A percentile compares a stretch with the other conserved stretches of the same genome.
phyloP scores from a whole-genome alignment of 2,113 vertebrate species.

The Ceyx melanurus region DNA sequence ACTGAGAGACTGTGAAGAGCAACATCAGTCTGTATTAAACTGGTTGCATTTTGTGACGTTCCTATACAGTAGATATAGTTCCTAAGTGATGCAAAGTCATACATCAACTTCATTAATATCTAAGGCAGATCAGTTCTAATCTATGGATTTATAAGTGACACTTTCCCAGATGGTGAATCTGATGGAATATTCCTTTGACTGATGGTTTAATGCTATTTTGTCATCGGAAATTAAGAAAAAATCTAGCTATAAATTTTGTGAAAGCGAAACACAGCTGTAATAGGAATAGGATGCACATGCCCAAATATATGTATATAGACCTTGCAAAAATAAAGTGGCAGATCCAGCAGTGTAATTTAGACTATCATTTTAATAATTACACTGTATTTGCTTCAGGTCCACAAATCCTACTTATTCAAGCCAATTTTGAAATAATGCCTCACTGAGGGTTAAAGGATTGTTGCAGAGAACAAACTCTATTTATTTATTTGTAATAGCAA shows the following conservation, averaged over 20 bases:
- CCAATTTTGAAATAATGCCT: not conserved
- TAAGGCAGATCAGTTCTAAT: not conserved
- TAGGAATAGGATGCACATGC: not conserved
- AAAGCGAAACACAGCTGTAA: not conserved
- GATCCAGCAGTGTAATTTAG: not conserved
- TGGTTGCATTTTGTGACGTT: not conserved
- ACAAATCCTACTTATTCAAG: not conserved
- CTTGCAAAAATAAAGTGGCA: not conserved
- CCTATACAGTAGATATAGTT: not conserved
- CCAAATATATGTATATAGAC: not conserved
- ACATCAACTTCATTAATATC: not conserved
- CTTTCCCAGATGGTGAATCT: not conserved
- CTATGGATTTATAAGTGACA: not conserved
- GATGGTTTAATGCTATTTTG: not conserved
- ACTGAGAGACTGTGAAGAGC: not conserved
- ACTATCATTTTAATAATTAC: not conserved
- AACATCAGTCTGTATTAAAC: not conserved
- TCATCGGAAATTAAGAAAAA: conserved; percentile 9
- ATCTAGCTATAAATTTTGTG: not conserved
- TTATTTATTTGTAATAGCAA: not conserved
- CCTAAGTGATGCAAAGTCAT: not conserved
- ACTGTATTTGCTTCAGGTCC: not conserved
- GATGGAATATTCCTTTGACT: not conserved
- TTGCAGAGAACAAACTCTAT: not conserved
- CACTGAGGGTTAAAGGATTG: not conserved